Base-by-base conservation (phyloP, 2,797 vertebrate species). In the Hephaestus fuliginosus region DNA sequence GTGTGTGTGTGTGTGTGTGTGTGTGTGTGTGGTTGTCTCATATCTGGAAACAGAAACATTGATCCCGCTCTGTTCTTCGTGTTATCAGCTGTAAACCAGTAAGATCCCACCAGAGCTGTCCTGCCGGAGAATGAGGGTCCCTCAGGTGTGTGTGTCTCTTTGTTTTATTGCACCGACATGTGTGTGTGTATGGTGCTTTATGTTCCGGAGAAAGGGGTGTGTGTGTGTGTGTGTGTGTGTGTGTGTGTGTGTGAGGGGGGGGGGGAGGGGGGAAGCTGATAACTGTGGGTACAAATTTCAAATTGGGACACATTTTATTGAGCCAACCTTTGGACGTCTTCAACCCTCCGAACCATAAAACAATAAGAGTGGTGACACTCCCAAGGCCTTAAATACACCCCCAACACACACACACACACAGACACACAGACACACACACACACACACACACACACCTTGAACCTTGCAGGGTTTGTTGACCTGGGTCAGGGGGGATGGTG, bases 261-360 rank as follows among this genome's bases (percentile, higher is more conserved):
- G 28, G 15, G 25, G 1, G 25, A 1, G 14, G 70, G 68, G 74
- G 53, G 41, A 62, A 55, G 85, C 86, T 83, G 91, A 95, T 92
- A 93, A 89, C 74, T 4, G 66, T 1, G 25, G 88, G 93, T 94
- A 90, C 92, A 93, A 91, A 92, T 93, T 90, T 93, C 93, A 94
- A 84, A 92, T 94, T 93, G 86, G 86, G 90, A 93, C 80, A 90
- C 46, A 80, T 88, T 96, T 95, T 95, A 95, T 96, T 82, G 89
- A 88, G 79, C 56, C 85, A 80, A 95, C 94, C 94, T 95, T 96
- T 95, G 94, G 78, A 82, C 91, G 83, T 82, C 78, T 53, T 89
- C 58, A 75, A 83, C 84, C 75, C 78, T 73, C 61, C 18, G n/a
- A 46, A 81, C 84, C 90, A 93, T 94, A 94, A 95, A 95, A 91